Percentiles rank a stretch among this genome's conserved stretches.
These are phyloP conservation scores for Autographa gamma DNA, from an alignment of 2,888 invertebrate species.

Conservation along the genomic window DNA sequence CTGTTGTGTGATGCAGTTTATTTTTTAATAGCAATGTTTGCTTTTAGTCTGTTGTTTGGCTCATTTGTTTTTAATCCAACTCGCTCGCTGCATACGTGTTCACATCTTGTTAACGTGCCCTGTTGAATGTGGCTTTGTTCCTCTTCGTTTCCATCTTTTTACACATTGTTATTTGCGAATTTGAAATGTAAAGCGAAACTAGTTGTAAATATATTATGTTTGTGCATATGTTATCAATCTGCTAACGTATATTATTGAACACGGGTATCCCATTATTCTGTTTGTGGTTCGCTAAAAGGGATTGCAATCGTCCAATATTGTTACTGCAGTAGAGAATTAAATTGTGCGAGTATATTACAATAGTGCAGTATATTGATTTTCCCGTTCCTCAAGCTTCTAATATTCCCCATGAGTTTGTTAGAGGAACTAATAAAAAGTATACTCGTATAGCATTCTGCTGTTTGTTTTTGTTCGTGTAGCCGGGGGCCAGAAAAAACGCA, in stretches of 20 bases:
- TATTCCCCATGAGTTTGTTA: background rate
- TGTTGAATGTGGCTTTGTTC: conserved; percentile 5
- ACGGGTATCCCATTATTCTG: conserved; percentile 1
- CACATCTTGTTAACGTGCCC: background rate
- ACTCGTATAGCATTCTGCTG: too few relatives aligned
- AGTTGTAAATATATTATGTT: background rate
- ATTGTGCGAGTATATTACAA: too few relatives aligned
- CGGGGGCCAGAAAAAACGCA: background rate
- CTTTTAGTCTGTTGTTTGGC: conserved; percentile 12
- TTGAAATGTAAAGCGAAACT: background rate
- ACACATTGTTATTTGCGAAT: background rate
- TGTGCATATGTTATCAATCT: background rate
- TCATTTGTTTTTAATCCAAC: conserved; percentile 2
- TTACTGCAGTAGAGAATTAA: background rate
- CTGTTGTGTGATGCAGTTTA: conserved; percentile 28
- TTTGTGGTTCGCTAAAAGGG: background rate
- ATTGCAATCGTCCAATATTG: background rate
- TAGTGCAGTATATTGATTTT: background rate
- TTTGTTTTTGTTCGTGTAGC: background rate
- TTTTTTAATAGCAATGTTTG: conserved; percentile 38
- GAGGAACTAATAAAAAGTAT: background rate
- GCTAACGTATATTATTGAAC: background rate
- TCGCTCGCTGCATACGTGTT: conserved; percentile 4
- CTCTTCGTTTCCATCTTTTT: background rate
- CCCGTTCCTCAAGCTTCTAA: background rate